Conservation (phyloP, 2,797 vertebrate genomes). For the Cyprinodon diabolis region DNA sequence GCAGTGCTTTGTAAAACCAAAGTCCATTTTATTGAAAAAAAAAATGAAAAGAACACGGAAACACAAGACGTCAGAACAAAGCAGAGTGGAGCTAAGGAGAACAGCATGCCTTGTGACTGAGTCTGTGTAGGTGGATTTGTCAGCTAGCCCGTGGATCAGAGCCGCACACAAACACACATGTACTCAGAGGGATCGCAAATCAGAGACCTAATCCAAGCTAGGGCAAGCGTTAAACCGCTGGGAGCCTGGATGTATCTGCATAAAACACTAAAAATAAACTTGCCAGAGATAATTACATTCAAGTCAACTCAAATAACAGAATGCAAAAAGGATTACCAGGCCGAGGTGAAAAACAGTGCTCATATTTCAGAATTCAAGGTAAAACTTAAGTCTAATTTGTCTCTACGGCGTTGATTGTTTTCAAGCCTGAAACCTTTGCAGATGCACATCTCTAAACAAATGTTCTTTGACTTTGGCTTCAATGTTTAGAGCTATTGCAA, state of each 20-base stretch:
- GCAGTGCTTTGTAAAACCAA: background rate
- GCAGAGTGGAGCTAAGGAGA: conserved; percentile 18
- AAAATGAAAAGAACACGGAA: background rate
- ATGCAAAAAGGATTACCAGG: background rate
- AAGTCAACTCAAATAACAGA: background rate
- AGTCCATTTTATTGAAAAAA: background rate
- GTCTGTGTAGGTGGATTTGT: conserved; percentile 62
- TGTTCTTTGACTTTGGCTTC: too few species aligned
- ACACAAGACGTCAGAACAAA: conserved; percentile 8
- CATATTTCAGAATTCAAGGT: conserved; percentile 1
- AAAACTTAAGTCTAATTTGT: background rate
- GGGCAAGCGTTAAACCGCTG: background rate
- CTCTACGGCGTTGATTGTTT: background rate
- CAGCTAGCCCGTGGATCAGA: conserved; percentile 48
- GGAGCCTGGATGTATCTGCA: background rate
- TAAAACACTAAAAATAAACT: background rate
- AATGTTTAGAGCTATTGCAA: background rate
- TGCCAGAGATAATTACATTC: background rate
- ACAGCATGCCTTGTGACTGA: conserved; percentile 51
- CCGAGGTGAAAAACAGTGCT: background rate
- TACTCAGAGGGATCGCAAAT: background rate
- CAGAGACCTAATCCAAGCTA: background rate
- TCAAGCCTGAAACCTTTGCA: background rate
- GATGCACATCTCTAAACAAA: conserved; percentile 4
- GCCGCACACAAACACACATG: conserved; percentile 18